A percentile compares a stretch with the other conserved stretches of the same genome.
phyloP scores from a whole-genome alignment of 1,140 invertebrate species.

The Arion vulgaris region DNA sequence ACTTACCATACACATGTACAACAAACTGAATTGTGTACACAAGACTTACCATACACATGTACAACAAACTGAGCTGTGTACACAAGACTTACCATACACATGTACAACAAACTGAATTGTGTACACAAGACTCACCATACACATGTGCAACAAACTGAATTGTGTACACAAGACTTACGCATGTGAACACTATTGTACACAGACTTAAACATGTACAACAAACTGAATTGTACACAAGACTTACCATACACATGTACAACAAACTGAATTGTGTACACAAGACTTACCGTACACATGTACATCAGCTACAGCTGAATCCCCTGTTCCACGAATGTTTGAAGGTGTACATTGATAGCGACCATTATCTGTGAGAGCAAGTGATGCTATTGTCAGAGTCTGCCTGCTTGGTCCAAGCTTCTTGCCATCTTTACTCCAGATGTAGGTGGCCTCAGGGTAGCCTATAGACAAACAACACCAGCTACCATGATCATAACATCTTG shows the following conservation, averaged over 20 bases:
- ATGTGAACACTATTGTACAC: too few species aligned
- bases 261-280: too few species aligned
- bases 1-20: not conserved
- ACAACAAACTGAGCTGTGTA: too few species aligned
- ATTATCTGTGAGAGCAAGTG: constrained; percentile 46
- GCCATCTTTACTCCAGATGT: constrained; percentile 52
- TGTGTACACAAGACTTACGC: too few species aligned
- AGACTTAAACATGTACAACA: too few species aligned
- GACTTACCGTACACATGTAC: constrained; percentile 54
- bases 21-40: not conserved
- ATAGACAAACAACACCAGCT: not conserved
- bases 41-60: constrained; percentile 40
- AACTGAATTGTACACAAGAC: too few species aligned
- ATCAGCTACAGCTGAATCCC: constrained; percentile 41
- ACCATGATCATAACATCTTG: too few species aligned
- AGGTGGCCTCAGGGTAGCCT: constrained; percentile 56
- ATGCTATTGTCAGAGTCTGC: constrained; percentile 40
- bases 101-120: too few species aligned
- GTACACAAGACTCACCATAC: not conserved
- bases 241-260: not conserved
- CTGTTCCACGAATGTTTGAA: constrained; percentile 47
- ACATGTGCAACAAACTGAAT: not conserved
- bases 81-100: too few species aligned
- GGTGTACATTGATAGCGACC: constrained; percentile 58
- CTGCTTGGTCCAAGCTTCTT: constrained; percentile 20